Base-by-base conservation (phyloP, 2,888 invertebrate genomes). In the Ennomos erosarius region DNA sequence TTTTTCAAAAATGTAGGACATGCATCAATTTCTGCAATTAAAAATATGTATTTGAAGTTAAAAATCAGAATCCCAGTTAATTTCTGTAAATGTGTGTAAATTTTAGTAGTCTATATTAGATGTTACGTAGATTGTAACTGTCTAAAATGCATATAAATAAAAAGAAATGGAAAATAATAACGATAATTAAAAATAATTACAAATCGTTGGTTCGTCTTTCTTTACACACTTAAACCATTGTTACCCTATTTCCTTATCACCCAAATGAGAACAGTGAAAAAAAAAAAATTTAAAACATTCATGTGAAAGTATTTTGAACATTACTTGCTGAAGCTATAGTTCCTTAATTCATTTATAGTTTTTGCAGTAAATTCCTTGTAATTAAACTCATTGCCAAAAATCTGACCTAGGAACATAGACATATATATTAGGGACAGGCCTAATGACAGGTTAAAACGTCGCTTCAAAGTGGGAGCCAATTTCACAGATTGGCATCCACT, bases 21-120 rank as follows among this genome's bases (percentile, higher is more conserved):
- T 46, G 45, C 51, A 46, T 61, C 50, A 39, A 44, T 59, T 55
- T 54, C 16, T 9, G 40, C 38, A 45, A 39, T 53, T 42, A 12
- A 39, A 50, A 62, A 59, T 74, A 70, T 76, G 69, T 65, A 70
- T 76, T 69, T 65, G 51, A 65, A 64, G 53, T 55, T 62, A 65
- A 53, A 72, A 68, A 73, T 64, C 65, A 74, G 75, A 82, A 79
- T 79, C 86, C 88, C 89, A 88, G 88, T 88, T 85, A 76, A 72
- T 77, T 76, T 75, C 83, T 89, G 88, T 90, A 90, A 88, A 90
- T 90, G 90, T 88, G 84, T 91, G 84, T 88, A 87, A 86, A 90
- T 87, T 86, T 82, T 82, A 79, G 88, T 88, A 88, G 87, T 87
- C 81, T 86, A 84, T 81, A 82, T 86, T 90, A 90, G 88, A 88